Percentiles rank a stretch among this genome's conserved stretches.
These are phyloP conservation scores for Orientallactaga bullata DNA, from an alignment of 2,113 vertebrate genomes.

Conservation along the genomic window DNA sequence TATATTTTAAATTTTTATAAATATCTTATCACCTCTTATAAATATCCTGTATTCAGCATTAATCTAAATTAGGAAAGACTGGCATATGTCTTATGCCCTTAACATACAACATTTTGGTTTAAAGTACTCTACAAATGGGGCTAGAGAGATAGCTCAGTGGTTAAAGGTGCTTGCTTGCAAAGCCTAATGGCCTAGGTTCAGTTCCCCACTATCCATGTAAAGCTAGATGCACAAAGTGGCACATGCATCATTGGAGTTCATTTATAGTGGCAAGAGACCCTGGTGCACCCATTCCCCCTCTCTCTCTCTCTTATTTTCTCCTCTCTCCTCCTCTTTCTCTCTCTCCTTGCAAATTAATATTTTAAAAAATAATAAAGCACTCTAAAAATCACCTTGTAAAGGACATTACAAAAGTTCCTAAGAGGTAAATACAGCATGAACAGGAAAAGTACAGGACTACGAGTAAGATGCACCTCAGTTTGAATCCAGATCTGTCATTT, in stretches of 20 bases:
- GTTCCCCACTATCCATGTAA: too few species aligned
- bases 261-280: too few species aligned
- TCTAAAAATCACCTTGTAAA: neutral
- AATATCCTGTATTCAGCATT: neutral
- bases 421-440: conserved; percentile 1
- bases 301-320: too few species aligned
- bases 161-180: too few species aligned
- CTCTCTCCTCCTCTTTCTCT: too few species aligned
- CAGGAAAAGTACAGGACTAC: neutral
- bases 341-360: too few species aligned
- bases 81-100: neutral
- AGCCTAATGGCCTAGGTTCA: too few species aligned
- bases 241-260: too few species aligned
- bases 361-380: neutral
- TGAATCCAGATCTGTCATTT: conserved; percentile 10
- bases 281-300: too few species aligned
- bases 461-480: neutral
- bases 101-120: conserved; percentile 32
- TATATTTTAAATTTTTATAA: conserved; percentile 26
- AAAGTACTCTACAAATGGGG: neutral
- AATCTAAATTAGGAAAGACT: conserved; percentile 7
- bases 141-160: too few species aligned
- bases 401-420: neutral
- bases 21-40: conserved; percentile 3
- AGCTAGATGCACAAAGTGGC: too few species aligned